Conservation (phyloP, 2,797 vertebrate genomes). For the Tachyglossus aculeatus region DNA sequence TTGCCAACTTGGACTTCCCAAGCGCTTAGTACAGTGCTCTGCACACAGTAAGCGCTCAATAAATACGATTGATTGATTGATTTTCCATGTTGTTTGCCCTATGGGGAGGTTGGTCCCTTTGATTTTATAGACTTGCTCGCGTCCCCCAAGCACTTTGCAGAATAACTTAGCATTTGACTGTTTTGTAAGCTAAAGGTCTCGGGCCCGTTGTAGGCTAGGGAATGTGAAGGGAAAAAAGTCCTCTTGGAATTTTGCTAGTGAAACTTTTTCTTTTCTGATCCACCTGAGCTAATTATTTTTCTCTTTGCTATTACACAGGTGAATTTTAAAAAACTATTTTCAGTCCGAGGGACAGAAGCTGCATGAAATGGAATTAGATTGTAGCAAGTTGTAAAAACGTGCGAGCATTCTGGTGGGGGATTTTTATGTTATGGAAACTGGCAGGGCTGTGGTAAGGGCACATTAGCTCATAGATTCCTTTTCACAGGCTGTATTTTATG, state of each 20-base stretch:
- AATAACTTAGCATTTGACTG: conserved; percentile 3
- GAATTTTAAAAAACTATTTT: conserved; percentile 14
- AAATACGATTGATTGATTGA: too few species aligned
- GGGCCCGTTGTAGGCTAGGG: not conserved
- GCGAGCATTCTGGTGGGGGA: not conserved
- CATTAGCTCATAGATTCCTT: conserved; percentile 22
- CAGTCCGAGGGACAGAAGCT: conserved; percentile 1
- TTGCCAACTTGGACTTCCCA: too few species aligned
- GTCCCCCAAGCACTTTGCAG: not conserved
- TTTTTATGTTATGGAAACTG: conserved; percentile 39
- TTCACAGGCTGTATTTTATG: conserved; percentile 17
- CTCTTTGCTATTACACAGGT: too few species aligned
- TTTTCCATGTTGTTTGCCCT: too few species aligned
- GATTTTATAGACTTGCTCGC: not conserved
- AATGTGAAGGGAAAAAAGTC: not conserved
- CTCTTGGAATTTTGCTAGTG: conserved; percentile 23
- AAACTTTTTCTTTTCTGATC: conserved; percentile 1
- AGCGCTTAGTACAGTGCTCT: too few species aligned
- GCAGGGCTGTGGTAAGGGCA: not conserved
- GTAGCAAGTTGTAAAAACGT: conserved; percentile 13
- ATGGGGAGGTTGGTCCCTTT: not conserved
- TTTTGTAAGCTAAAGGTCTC: not conserved
- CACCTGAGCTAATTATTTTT: too few species aligned
- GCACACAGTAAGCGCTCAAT: too few species aligned
- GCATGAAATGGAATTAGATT: not conserved